A percentile compares a stretch with the other conserved stretches of the same genome.
Conservation (phyloP, 2,113 vertebrate species). For the Cariama cristata region DNA sequence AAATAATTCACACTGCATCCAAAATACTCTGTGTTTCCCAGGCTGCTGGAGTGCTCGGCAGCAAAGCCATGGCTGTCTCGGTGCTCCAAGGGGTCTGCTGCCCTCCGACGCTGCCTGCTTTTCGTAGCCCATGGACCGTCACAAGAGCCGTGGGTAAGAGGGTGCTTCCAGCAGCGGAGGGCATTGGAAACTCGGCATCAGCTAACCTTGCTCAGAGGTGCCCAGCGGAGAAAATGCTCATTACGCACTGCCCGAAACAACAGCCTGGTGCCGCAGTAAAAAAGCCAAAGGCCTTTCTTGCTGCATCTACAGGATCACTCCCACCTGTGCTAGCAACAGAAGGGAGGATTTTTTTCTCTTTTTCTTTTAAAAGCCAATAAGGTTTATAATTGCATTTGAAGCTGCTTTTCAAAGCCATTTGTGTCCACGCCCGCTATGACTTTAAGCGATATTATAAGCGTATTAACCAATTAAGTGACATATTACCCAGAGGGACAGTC, state of each 20-base stretch:
- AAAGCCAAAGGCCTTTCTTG: neutral
- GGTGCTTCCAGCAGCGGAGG: neutral
- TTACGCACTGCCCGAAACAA: neutral
- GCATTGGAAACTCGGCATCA: neutral
- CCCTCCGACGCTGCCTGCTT: accelerated
- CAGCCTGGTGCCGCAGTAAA: accelerated
- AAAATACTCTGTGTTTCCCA: no score
- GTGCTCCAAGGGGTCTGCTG: neutral
- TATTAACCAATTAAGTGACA: slow-evolving; percentile 61
- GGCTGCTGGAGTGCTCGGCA: neutral
- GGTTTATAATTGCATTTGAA: slow-evolving; percentile 29
- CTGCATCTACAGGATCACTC: neutral
- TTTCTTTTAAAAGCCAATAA: slow-evolving; percentile 10
- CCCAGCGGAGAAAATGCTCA: neutral
- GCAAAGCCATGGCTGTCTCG: accelerated
- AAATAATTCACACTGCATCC: neutral
- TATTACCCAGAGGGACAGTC: slow-evolving; percentile 51
- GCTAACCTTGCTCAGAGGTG: neutral
- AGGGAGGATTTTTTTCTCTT: neutral
- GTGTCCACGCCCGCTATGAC: neutral
- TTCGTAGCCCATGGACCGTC: neutral
- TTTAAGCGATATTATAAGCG: neutral
- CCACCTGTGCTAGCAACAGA: neutral
- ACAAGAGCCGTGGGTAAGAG: accelerated
- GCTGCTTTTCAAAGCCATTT: slow-evolving; percentile 53